phyloP scores from a whole-genome alignment of 1,140 invertebrate genomes.

The Aphidius gifuensis region DNA sequence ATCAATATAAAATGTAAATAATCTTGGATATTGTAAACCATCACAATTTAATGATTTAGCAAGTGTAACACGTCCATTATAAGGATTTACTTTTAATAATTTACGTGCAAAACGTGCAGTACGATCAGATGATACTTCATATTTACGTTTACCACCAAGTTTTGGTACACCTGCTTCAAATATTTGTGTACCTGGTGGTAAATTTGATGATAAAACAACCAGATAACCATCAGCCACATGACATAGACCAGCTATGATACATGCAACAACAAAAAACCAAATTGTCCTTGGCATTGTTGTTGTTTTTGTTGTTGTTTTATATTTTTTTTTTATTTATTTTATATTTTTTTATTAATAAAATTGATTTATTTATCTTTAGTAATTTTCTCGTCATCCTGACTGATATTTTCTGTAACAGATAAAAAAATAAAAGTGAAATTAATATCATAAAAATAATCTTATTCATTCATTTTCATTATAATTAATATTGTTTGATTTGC shows the following conservation, averaged over 20 bases:
- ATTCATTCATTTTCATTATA: too few relatives aligned
- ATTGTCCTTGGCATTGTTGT: conserved; percentile 40
- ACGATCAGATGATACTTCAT: conserved; percentile 72
- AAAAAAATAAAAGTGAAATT: too few relatives aligned
- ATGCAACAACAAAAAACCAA: conserved; percentile 38
- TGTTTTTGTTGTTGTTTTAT: background rate
- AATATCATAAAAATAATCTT: too few relatives aligned
- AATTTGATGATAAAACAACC: conserved; percentile 67
- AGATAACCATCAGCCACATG: conserved; percentile 57
- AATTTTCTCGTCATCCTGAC: too few relatives aligned
- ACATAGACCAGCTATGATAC: conserved; percentile 28
- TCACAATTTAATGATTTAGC: conserved; percentile 72
- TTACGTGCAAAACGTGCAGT: conserved; percentile 78
- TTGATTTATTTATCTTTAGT: background rate
- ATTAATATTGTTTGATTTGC: too few relatives aligned
- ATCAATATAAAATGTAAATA: conserved; percentile 83
- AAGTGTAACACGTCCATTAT: conserved; percentile 72
- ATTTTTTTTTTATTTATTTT: background rate
- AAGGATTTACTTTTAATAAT: conserved; percentile 70
- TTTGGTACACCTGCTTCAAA: conserved; percentile 80
- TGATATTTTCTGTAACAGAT: too few relatives aligned
- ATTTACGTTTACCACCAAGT: conserved; percentile 68
- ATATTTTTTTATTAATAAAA: background rate
- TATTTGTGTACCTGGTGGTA: conserved; percentile 65
- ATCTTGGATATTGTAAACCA: conserved; percentile 75